Evolutionary conservation across 2,888 invertebrate species (phyloP).

Genomic region (Drosophila diplacantha): DNA sequence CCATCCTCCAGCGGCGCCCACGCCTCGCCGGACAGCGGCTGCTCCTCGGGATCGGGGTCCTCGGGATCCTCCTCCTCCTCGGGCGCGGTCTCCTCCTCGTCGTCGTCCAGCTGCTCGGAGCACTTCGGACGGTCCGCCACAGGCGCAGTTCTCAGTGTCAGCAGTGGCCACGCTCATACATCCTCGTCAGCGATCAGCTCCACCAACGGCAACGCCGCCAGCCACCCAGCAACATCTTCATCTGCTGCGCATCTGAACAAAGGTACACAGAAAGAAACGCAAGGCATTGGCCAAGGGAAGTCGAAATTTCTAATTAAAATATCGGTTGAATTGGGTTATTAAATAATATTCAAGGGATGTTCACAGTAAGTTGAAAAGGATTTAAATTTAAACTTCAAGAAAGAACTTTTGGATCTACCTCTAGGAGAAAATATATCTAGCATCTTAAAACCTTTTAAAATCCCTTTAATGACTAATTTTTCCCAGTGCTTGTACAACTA

Average conservation of each 20-base stretch:
- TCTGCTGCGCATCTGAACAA: constrained; percentile 68
- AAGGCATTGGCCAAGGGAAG: background rate
- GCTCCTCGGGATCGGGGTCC: constrained; percentile 55
- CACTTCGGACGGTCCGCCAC: constrained; percentile 56
- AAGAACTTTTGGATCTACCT: background rate
- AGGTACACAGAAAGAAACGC: constrained; percentile 42
- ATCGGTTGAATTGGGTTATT: background rate
- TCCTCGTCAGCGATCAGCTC: constrained; percentile 57
- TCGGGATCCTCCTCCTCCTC: constrained; percentile 54
- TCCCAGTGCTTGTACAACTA: constrained; percentile 4
- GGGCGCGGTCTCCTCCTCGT: constrained; percentile 55
- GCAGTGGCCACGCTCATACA: constrained; percentile 38
- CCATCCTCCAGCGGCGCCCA: constrained; percentile 61
- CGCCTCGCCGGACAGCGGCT: constrained; percentile 65
- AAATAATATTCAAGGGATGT: background rate
- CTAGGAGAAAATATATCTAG: background rate
- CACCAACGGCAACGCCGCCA: constrained; percentile 40
- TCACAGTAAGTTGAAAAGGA: background rate
- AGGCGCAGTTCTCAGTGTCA: constrained; percentile 51
- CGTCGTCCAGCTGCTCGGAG: constrained; percentile 63
- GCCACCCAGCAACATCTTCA: constrained; percentile 61
- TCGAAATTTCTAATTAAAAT: background rate
- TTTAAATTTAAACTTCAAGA: too few species aligned
- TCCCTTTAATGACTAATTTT: background rate
- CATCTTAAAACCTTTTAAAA: background rate